Conservation (phyloP, 2,797 vertebrate genomes). For the Catamblyrhynchus diadema region DNA sequence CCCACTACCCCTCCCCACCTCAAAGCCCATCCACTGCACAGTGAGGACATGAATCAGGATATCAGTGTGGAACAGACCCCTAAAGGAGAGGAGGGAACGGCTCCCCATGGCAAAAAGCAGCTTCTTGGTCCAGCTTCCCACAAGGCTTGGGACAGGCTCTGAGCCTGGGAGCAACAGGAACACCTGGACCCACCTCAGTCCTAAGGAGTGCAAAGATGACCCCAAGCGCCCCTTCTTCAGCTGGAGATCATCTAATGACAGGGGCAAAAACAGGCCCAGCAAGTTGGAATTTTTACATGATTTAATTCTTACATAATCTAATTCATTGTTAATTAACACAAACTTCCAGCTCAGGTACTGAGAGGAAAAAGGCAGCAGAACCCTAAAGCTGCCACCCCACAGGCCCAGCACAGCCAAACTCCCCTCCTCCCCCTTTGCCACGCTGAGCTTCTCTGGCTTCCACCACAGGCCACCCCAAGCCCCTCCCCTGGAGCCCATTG, state of each 20-base stretch:
- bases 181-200: neutral
- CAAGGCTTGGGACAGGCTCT: neutral
- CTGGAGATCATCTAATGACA: neutral
- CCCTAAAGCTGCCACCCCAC: neutral
- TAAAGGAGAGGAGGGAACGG: neutral
- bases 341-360: neutral
- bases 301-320: neutral
- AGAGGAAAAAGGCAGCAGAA: neutral
- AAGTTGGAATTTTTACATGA: neutral
- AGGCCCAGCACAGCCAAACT: neutral
- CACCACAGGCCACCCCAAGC: neutral
- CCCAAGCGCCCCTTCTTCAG: rapidly evolving
- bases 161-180: neutral
- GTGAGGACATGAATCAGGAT: rapidly evolving
- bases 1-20: neutral
- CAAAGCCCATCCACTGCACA: neutral
- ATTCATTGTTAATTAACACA: neutral
- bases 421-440: neutral
- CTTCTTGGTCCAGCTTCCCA: neutral
- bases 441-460: neutral
- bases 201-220: neutral
- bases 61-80: neutral
- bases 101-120: neutral
- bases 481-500: neutral
- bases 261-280: neutral